phyloP scores from a whole-genome alignment of 2,797 vertebrate genomes.

The Manis pentadactyla region DNA sequence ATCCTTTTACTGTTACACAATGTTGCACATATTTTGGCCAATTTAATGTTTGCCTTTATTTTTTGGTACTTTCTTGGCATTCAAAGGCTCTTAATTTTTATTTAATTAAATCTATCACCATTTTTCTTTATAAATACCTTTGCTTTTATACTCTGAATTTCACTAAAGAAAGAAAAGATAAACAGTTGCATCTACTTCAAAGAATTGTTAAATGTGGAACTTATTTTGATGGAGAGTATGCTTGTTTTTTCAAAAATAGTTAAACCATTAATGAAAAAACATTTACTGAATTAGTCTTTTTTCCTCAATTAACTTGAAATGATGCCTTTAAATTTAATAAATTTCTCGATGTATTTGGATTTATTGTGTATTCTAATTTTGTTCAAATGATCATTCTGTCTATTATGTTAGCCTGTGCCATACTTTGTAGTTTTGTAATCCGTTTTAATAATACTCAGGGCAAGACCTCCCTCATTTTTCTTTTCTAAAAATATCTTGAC shows the following conservation, averaged over 20 bases:
- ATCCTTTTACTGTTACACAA: constrained; percentile 1
- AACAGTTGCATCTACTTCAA: constrained; percentile 48
- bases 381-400: background rate
- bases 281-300: constrained; percentile 56
- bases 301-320: background rate
- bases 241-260: constrained; percentile 28
- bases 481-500: constrained; percentile 28
- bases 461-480: background rate
- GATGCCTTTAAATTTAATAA: constrained; percentile 37
- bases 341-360: background rate
- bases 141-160: constrained; percentile 57
- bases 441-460: background rate
- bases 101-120: constrained; percentile 42
- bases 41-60: constrained; percentile 56
- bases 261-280: constrained; percentile 46
- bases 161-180: constrained; percentile 51
- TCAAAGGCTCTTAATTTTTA: constrained; percentile 58
- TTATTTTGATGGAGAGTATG: constrained; percentile 51
- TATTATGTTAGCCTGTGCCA: background rate
- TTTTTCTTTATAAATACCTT: constrained; percentile 56
- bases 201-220: constrained; percentile 55
- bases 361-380: background rate
- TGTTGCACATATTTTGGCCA: background rate
- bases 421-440: background rate
- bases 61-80: constrained; percentile 35